Evolutionary conservation across 2,888 invertebrate species (phyloP), one percentile per base, ranked within the genome.

Genomic region (Mesochorus sp.): DNA sequence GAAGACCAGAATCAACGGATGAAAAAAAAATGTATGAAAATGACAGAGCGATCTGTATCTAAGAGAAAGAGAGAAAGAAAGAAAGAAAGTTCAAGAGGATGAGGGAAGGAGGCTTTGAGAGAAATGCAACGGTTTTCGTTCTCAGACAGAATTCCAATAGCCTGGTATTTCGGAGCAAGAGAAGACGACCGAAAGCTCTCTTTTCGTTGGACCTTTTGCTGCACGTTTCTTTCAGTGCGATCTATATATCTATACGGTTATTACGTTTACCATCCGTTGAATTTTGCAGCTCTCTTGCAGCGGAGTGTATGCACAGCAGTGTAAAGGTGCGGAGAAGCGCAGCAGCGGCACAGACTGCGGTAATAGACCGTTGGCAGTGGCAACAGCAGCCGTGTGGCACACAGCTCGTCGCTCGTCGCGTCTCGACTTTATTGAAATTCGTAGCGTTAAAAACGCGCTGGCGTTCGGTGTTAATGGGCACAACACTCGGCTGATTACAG

Each of bases 401-500:
- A 28, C 44, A 28, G 68, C 71, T 67, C 55, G 19, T 6, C n/a
- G n/a, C n/a, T n/a, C n/a, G n/a, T n/a, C n/a, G 4, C 8, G 37
- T 66, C 39, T n/a, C 14, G 70, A 68, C 72, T 62, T 83, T 79
- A 82, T 85, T 80, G 84, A 84, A 84, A 85, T 83, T 82, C 74
- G 59, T 76, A 76, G 64, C 72, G 76, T 76, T 78, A 76, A 80
- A 81, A 82, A 81, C 57, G 51, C n/a, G 44, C 42, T 31, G 31
- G 68, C 47, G 76, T 74, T 72, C 64, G 79, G 84, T 82, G 86
- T 84, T 86, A 85, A 87, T 85, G 84, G 86, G 68, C 76, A 78
- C 76, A 80, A 81, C 81, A 80, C 81, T 79, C 80, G 77, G 81
- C 81, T 86, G 89, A 90, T 89, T 88, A 87, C 83, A 86, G 86